Evolutionary conservation across 2,888 invertebrate genomes (phyloP).

Genomic region (Scaptomyza reducta): DNA sequence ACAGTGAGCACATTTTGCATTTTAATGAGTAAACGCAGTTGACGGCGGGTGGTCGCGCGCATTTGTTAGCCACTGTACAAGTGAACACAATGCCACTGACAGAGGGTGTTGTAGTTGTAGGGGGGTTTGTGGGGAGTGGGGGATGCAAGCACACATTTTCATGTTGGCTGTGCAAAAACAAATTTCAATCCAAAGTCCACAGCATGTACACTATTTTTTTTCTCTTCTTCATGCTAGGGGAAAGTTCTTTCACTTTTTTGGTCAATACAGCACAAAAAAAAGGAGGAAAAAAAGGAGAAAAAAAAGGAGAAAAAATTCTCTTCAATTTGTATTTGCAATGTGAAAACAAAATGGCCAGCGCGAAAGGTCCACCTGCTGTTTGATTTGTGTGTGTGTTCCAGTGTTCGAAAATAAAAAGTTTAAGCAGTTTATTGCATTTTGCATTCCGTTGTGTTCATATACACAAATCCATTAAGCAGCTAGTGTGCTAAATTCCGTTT

Average conservation of each 20-base stretch:
- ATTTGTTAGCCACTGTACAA: too few relatives aligned
- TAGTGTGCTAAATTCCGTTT: slow-evolving; percentile 30
- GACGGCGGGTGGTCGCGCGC: slow-evolving; percentile 4
- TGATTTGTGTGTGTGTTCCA: slow-evolving; percentile 69
- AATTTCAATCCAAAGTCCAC: slow-evolving; percentile 40
- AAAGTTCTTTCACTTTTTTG: slow-evolving; percentile 7
- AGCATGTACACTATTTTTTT: slow-evolving; percentile 19
- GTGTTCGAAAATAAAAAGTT: slow-evolving; percentile 4
- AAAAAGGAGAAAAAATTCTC: background rate
- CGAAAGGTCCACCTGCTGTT: slow-evolving; percentile 70
- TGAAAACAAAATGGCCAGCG: slow-evolving; percentile 71
- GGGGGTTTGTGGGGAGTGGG: too few relatives aligned
- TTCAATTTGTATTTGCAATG: slow-evolving; percentile 76
- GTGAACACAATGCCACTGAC: too few relatives aligned
- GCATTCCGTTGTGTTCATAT: slow-evolving; percentile 2
- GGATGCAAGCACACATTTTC: slow-evolving; percentile 26
- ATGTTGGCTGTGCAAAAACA: slow-evolving; percentile 53
- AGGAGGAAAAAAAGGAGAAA: background rate
- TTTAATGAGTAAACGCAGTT: slow-evolving; percentile 76
- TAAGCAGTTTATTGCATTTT: slow-evolving; percentile 10
- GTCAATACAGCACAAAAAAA: background rate
- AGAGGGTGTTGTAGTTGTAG: too few relatives aligned
- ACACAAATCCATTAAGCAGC: slow-evolving; percentile 46
- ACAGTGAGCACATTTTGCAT: slow-evolving; percentile 72
- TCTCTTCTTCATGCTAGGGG: slow-evolving; percentile 9